phyloP scores from a whole-genome alignment of 1,140 invertebrate genomes.

The Dinoponera quadriceps region DNA sequence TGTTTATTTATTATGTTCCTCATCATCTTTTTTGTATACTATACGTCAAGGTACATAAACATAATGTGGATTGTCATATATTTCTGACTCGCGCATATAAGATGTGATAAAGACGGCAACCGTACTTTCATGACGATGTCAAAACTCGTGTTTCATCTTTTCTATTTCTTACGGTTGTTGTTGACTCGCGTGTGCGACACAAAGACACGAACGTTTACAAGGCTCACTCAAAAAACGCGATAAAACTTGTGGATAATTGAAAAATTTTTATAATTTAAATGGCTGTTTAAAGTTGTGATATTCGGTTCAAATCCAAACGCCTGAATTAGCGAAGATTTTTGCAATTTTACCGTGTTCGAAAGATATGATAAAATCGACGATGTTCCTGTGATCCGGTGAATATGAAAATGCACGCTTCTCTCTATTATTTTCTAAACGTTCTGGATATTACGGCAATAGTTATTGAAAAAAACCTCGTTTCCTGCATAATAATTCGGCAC shows the following conservation, averaged over 20 bases:
- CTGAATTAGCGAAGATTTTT: not conserved
- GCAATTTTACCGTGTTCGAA: not conserved
- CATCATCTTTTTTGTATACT: not conserved
- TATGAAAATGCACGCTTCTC: not conserved
- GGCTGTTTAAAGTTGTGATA: too few species aligned
- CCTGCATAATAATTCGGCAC: not conserved
- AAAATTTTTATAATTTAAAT: too few species aligned
- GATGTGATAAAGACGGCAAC: not conserved
- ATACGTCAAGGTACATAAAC: not conserved
- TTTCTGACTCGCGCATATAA: not conserved
- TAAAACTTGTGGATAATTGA: too few species aligned
- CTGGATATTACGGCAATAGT: not conserved
- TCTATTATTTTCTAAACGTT: not conserved
- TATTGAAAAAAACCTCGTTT: not conserved
- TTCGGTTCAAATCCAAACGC: too few species aligned
- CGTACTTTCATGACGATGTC: not conserved
- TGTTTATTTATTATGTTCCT: not conserved
- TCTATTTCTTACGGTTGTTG: not conserved
- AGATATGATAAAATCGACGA: not conserved
- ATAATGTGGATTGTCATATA: not conserved
- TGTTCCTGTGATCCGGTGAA: not conserved
- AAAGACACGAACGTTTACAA: not conserved
- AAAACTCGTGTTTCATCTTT: not conserved
- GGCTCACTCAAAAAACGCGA: too few species aligned
- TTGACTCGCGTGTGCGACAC: not conserved